Percentiles rank a stretch among this genome's conserved stretches.
These are phyloP conservation scores for Thalpophila matura DNA, from an alignment of 2,888 invertebrate genomes.

Conservation along the genomic window DNA sequence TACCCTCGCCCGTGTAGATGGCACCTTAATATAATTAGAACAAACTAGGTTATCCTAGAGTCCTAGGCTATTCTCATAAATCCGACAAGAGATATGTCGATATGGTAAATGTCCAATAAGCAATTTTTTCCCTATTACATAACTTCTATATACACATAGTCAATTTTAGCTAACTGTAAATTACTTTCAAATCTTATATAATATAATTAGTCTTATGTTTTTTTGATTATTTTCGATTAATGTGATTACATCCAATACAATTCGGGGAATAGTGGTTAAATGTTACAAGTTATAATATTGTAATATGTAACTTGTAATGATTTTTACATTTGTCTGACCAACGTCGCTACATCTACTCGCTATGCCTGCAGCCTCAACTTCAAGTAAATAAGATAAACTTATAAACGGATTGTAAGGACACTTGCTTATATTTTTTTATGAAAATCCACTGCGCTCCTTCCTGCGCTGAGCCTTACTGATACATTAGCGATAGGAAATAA, in stretches of 20 bases:
- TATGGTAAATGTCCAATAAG: neutral
- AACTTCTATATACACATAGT: neutral
- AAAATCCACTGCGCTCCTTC: no score
- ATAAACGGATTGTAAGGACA: conserved; percentile 29
- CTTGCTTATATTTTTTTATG: conserved; percentile 14
- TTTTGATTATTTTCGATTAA: conserved; percentile 5
- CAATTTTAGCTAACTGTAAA: neutral
- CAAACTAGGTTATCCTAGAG: neutral
- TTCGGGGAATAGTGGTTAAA: neutral
- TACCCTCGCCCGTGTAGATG: no score
- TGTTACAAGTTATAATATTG: neutral
- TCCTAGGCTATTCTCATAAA: neutral
- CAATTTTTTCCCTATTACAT: neutral
- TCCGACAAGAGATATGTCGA: conserved; percentile 4
- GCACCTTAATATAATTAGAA: no score
- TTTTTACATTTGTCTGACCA: no score
- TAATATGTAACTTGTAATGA: no score
- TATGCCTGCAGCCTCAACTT: conserved; percentile 5
- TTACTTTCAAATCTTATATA: conserved; percentile 21
- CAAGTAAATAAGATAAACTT: neutral
- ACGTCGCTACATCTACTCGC: neutral
- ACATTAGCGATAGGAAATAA: neutral
- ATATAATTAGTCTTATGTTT: conserved; percentile 43
- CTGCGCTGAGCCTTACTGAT: no score
- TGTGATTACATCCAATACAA: neutral